A percentile compares a stretch with the other conserved stretches of the same genome.
Evolutionary conservation across 2,113 vertebrate genomes (phyloP).

Genomic region (Vidua chalybeata): DNA sequence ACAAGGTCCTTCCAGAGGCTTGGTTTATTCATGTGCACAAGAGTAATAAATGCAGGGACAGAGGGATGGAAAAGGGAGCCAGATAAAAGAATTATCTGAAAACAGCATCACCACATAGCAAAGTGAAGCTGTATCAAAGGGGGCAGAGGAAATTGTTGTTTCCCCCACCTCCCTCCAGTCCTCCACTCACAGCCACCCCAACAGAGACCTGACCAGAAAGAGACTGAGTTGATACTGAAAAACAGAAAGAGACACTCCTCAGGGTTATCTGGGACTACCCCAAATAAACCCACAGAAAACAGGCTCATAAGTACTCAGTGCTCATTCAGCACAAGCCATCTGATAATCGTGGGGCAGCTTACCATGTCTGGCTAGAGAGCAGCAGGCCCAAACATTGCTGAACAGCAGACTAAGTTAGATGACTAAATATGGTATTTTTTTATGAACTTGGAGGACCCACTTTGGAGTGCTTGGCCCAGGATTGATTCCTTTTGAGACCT

Average conservation of each 20-base stretch:
- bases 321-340: constrained; percentile 20
- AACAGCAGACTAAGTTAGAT: constrained; percentile 15
- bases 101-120: not conserved
- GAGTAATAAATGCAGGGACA: not conserved
- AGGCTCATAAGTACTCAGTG: not conserved
- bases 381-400: constrained; percentile 10
- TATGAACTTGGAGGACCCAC: constrained; percentile 41
- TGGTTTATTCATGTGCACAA: not conserved
- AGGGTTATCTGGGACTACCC: not conserved
- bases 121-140: not conserved
- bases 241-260: not conserved
- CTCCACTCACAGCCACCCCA: not conserved
- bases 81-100: not conserved
- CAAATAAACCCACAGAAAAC: not conserved
- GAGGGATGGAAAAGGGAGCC: not conserved
- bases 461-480: constrained; percentile 27
- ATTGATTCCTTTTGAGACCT: constrained; percentile 26
- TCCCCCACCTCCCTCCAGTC: not conserved
- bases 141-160: not conserved
- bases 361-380: constrained; percentile 4
- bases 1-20: not conserved
- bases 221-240: not conserved
- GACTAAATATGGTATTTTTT: constrained; percentile 62
- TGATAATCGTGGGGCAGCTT: constrained; percentile 46
- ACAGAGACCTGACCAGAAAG: not conserved